Evolutionary conservation across 1,140 invertebrate genomes (phyloP).

Genomic region (Eurytemora carolleeae): DNA sequence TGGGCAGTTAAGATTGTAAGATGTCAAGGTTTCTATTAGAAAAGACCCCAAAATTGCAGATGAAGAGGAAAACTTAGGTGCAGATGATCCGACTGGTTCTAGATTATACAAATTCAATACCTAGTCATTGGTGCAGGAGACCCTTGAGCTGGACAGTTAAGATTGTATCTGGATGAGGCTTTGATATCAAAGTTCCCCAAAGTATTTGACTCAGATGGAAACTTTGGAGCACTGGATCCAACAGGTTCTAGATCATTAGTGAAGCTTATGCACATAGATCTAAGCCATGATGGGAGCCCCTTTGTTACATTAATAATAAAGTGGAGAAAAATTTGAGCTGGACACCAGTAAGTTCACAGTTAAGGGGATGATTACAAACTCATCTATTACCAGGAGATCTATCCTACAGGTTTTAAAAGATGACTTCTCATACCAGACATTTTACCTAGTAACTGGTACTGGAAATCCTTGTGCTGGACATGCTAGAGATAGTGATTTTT

Average conservation of each 20-base stretch:
- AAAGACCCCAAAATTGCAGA: not conserved
- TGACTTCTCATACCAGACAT: no score
- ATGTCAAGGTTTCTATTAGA: not conserved
- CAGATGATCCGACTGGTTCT: constrained; percentile 32
- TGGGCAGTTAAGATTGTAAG: constrained; percentile 20
- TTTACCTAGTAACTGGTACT: constrained; percentile 14
- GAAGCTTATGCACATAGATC: no score
- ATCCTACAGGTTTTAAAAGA: no score
- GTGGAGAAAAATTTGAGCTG: no score
- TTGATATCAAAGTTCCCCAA: no score
- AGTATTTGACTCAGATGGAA: not conserved
- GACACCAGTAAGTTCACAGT: no score
- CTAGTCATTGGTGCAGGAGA: not conserved
- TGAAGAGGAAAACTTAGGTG: constrained; percentile 19
- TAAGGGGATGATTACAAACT: no score
- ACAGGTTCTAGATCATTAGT: constrained; percentile 20
- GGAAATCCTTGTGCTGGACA: constrained; percentile 16
- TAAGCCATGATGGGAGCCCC: no score
- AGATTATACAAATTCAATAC: constrained; percentile 20
- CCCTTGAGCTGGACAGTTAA: not conserved
- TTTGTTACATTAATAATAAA: no score
- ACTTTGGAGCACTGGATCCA: constrained; percentile 6
- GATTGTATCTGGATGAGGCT: not conserved
- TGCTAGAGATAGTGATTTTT: constrained; percentile 14
- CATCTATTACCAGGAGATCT: no score